phyloP scores from a whole-genome alignment of 1,140 invertebrate species.

The Globodera ellingtonae region DNA sequence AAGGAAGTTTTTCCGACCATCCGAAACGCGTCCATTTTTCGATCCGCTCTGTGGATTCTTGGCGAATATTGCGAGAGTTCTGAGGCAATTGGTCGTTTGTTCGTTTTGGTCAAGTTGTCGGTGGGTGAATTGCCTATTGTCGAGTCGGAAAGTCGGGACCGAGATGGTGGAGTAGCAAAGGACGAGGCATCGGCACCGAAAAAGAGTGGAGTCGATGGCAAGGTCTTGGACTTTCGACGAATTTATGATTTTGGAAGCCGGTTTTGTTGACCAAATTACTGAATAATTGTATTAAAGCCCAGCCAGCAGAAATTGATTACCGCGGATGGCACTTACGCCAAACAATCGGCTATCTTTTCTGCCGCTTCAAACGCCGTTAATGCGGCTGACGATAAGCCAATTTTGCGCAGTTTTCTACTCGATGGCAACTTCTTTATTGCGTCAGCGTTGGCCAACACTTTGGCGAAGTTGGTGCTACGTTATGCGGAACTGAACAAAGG shows the following conservation, averaged over 20 bases:
- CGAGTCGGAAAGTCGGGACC: conserved; percentile 73
- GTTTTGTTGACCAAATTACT: not conserved
- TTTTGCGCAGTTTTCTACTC: conserved; percentile 83
- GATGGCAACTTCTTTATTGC: conserved; percentile 95
- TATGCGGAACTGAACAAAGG: conserved; percentile 70
- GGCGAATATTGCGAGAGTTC: conserved; percentile 86
- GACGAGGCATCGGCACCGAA: conserved; percentile 21
- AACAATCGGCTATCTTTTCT: conserved; percentile 91
- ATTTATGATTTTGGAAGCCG: not conserved
- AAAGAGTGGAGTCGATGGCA: conserved; percentile 27
- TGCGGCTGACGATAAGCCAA: conserved; percentile 69
- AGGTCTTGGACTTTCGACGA: conserved; percentile 23
- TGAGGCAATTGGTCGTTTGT: conserved; percentile 70
- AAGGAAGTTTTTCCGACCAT: conserved; percentile 82
- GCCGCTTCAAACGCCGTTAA: conserved; percentile 65
- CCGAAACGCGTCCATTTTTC: conserved; percentile 75
- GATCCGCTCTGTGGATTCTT: conserved; percentile 94
- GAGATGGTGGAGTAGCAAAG: conserved; percentile 68
- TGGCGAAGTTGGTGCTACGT: conserved; percentile 84
- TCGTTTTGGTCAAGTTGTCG: conserved; percentile 55
- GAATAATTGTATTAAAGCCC: conserved; percentile 29
- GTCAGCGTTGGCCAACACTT: conserved; percentile 82
- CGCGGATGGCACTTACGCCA: conserved; percentile 96
- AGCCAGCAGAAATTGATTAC: conserved; percentile 76
- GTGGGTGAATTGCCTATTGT: conserved; percentile 79